A percentile compares a stretch with the other conserved stretches of the same genome.
Conservation (phyloP, 1,140 invertebrate species). For the Rhopalosiphum padi region DNA sequence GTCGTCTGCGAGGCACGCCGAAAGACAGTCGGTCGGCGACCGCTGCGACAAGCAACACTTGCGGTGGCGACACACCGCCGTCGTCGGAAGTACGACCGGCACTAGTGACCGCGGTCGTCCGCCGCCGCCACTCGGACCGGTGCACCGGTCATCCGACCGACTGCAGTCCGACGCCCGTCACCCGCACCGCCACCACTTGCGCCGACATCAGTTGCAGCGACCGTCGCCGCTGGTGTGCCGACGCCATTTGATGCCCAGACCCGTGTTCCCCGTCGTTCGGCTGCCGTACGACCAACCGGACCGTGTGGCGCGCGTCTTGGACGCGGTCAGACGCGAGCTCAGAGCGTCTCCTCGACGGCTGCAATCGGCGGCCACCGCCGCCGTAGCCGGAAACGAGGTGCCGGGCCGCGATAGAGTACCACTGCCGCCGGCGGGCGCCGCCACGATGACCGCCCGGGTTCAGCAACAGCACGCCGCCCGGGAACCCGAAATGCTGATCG, state of each 20-base stretch:
- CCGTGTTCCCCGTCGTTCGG: constrained; percentile 31
- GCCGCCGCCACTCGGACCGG: not conserved
- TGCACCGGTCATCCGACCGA: not conserved
- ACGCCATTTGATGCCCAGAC: constrained; percentile 50
- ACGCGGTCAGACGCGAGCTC: constrained; percentile 13
- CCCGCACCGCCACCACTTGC: not conserved
- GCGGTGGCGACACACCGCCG: not conserved
- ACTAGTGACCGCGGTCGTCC: not conserved
- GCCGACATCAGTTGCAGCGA: not conserved
- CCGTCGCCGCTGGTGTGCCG: constrained; percentile 40
- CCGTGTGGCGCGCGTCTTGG: constrained; percentile 16
- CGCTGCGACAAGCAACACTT: not conserved
- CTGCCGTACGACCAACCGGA: constrained; percentile 47
- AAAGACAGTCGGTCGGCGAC: not conserved
- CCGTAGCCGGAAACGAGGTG: not conserved
- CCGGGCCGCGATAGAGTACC: not conserved
- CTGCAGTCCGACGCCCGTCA: not conserved
- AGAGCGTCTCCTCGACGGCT: not conserved
- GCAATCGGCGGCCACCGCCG: not conserved
- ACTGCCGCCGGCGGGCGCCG: not conserved
- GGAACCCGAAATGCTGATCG: not conserved
- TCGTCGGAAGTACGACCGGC: not conserved
- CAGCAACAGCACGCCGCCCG: not conserved
- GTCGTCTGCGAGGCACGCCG: not conserved
- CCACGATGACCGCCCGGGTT: not conserved